A percentile compares a stretch with the other conserved stretches of the same genome.
phyloP scores from a whole-genome alignment of 2,113 vertebrate species.

The Symphodus melops region DNA sequence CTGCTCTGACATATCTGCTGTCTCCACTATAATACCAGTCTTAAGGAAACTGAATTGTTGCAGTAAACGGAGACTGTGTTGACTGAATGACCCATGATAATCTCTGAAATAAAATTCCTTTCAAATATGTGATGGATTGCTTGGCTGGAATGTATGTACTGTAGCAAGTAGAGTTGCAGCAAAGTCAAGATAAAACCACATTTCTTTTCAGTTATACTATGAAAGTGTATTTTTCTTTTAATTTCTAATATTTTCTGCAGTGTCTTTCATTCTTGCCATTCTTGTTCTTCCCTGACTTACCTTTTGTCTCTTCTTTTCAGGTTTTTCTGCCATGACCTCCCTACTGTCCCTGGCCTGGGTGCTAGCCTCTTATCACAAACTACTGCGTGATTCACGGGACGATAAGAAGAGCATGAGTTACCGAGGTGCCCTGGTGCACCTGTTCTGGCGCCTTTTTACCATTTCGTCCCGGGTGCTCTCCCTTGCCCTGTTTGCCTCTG shows the following conservation, averaged over 20 bases:
- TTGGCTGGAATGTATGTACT: slow-evolving; percentile 40
- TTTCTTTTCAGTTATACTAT: slow-evolving; percentile 5
- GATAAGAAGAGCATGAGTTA: slow-evolving; percentile 99
- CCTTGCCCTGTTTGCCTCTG: slow-evolving; percentile 99
- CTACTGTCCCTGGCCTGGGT: slow-evolving; percentile 99
- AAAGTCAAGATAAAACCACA: slow-evolving; percentile 23
- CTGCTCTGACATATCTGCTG: slow-evolving; percentile 58
- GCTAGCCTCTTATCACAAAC: slow-evolving; percentile 99
- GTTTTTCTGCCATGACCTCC: slow-evolving; percentile 95
- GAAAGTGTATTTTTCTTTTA: slow-evolving; percentile 3
- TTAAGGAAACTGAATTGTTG: slow-evolving; percentile 50
- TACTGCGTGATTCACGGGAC: slow-evolving; percentile 98
- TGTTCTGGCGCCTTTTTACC: slow-evolving; percentile 99
- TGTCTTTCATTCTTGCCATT: slow-evolving; percentile 4
- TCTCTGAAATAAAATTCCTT: slow-evolving; percentile 39
- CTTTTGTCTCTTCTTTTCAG: slow-evolving; percentile 79
- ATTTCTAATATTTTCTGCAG: slow-evolving; percentile 1
- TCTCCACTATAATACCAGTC: slow-evolving; percentile 53
- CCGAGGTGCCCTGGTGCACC: slow-evolving; percentile 94
- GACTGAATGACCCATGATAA: slow-evolving; percentile 49
- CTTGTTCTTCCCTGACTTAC: slow-evolving; percentile 10
- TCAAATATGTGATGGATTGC: slow-evolving; percentile 51
- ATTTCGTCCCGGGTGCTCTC: slow-evolving; percentile 98
- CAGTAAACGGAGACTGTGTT: slow-evolving; percentile 46
- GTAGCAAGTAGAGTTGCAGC: slow-evolving; percentile 29